Percentiles rank a stretch among this genome's conserved stretches.
Conservation (phyloP, 1,140 invertebrate species). For the Rhyzopertha dominica region DNA sequence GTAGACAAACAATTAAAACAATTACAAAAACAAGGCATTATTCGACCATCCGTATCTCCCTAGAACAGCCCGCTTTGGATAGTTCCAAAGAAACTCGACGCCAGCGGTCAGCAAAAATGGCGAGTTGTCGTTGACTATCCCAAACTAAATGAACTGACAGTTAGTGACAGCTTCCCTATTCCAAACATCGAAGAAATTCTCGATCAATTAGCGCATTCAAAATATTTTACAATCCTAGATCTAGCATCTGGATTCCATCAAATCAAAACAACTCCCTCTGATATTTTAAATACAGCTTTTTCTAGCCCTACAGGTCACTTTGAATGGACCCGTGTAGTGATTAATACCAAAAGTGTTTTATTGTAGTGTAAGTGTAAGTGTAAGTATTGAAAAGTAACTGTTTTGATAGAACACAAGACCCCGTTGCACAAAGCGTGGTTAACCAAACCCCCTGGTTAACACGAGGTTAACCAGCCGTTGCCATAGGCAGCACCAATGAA, state of each 20-base stretch:
- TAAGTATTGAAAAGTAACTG: too few species aligned
- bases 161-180: slow-evolving; percentile 46
- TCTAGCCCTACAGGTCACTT: slow-evolving; percentile 34
- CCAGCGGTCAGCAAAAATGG: slow-evolving; percentile 33
- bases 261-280: slow-evolving; percentile 40
- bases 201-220: slow-evolving; percentile 42
- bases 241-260: slow-evolving; percentile 51
- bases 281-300: slow-evolving; percentile 49
- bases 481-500: too few species aligned
- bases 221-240: slow-evolving; percentile 50
- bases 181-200: slow-evolving; percentile 50
- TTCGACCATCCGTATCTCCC: neutral
- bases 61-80: slow-evolving; percentile 12
- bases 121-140: slow-evolving; percentile 40
- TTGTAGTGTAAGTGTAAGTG: too few species aligned
- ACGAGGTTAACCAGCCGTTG: too few species aligned
- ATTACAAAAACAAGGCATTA: slow-evolving; percentile 18
- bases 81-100: slow-evolving; percentile 32
- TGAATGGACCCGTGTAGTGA: too few species aligned
- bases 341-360: too few species aligned
- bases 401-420: too few species aligned
- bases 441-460: too few species aligned
- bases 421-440: too few species aligned
- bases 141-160: slow-evolving; percentile 39
- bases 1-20: slow-evolving; percentile 40